These are phyloP conservation scores for Peromyscus leucopus DNA, from an alignment of 2,113 vertebrate genomes.

Conservation along the genomic window DNA sequence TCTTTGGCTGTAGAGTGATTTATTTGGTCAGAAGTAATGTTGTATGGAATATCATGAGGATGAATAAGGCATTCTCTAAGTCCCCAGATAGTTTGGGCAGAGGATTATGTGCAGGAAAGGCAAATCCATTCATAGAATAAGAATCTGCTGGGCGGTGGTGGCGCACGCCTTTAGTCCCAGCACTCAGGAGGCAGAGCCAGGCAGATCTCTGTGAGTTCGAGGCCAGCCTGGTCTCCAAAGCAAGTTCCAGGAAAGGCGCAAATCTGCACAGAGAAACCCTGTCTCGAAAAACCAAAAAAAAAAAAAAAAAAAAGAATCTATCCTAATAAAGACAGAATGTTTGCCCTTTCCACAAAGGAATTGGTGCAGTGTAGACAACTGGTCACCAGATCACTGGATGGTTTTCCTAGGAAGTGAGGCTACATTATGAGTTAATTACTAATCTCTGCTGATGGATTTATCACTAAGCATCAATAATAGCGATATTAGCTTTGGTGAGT, in stretches of 20 bases:
- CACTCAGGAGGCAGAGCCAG: no score
- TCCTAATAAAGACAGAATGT: not conserved
- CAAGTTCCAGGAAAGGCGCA: no score
- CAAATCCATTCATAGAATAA: not conserved
- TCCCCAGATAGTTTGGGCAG: not conserved
- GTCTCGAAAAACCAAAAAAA: no score
- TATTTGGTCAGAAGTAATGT: not conserved
- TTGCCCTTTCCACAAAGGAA: not conserved
- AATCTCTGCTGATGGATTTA: not conserved
- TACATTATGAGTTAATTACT: not conserved
- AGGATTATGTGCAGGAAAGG: not conserved
- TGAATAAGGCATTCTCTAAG: not conserved
- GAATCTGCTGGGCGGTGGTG: no score
- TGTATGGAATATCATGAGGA: not conserved
- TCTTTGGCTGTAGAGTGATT: not conserved
- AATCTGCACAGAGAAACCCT: no score
- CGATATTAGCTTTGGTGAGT: not conserved
- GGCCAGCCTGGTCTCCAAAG: no score
- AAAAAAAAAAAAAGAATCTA: not conserved
- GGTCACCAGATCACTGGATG: not conserved
- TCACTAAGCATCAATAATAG: not conserved
- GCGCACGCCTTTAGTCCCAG: no score
- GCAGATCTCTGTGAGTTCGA: no score
- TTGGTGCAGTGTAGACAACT: not conserved
- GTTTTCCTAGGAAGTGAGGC: not conserved